phyloP scores from a whole-genome alignment of 2,797 vertebrate species.

The Chanos chanos region DNA sequence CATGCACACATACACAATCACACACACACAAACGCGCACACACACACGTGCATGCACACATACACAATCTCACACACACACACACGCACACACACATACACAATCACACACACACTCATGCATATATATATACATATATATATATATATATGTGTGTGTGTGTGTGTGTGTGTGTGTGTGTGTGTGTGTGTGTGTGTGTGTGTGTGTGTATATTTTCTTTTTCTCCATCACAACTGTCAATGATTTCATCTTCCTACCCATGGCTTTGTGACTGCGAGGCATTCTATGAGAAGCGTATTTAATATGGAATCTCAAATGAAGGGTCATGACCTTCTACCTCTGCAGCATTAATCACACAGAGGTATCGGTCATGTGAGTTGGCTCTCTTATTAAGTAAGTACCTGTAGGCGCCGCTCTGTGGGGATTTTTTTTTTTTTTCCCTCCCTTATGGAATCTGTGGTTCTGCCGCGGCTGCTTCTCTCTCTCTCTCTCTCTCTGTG shows the following conservation, averaged over 20 bases:
- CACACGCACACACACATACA: too few species aligned
- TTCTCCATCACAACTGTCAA: neutral
- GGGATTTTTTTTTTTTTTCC: slow-evolving; percentile 50
- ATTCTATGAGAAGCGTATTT: slow-evolving; percentile 42
- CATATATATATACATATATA: too few species aligned
- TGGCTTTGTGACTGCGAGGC: slow-evolving; percentile 23
- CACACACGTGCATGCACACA: too few species aligned
- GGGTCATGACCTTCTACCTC: slow-evolving; percentile 39
- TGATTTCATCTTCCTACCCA: slow-evolving; percentile 1
- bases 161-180: too few species aligned
- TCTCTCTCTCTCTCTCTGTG: slow-evolving; percentile 20
- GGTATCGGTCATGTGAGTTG: slow-evolving; percentile 51
- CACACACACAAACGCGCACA: too few species aligned
- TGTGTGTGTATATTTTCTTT: too few species aligned
- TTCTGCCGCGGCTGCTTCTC: slow-evolving; percentile 17
- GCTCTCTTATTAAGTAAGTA: slow-evolving; percentile 54
- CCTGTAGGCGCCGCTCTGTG: slow-evolving; percentile 45
- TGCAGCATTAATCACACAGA: slow-evolving; percentile 18
- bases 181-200: too few species aligned
- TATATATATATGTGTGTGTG: too few species aligned
- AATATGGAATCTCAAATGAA: slow-evolving; percentile 47
- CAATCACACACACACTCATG: too few species aligned
- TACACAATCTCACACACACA: too few species aligned
- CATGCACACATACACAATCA: too few species aligned
- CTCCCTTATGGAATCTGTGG: slow-evolving; percentile 39